Base-by-base conservation (phyloP, 2,113 vertebrate species). In the Caretta caretta region DNA sequence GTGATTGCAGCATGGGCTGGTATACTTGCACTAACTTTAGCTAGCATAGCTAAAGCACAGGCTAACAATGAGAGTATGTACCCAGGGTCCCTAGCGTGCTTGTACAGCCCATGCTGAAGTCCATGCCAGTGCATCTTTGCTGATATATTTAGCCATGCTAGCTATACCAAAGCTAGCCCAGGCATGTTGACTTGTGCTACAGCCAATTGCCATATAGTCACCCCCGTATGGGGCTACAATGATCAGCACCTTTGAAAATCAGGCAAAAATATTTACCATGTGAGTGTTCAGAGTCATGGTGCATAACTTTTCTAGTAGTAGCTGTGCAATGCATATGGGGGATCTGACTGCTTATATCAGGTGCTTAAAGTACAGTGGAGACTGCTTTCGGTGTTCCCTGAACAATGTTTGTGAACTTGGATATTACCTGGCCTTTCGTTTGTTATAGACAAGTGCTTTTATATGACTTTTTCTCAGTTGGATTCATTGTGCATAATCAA, bases 361-460 rank as follows among this genome's bases (percentile, higher is more conserved):
- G 27, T 93, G 80, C 53, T 46, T 94, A 83, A 94, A 92, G 62
- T 86, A 86, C 35, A 79, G 53, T 35, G 48, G 13, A 53, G 80
- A 8, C 76, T 93, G 24, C 89, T 91, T 95, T 91, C 82, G 91
- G 35, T 91, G 48, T 90, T 93, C 4, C 10, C 10, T 5, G 90
- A 92, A 24, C 42, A 48, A 2, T 78, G 49, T 94, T 88, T 92
- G 80, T 93, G 46, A 86, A 75, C 20, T 88, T 94, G 80, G 59
- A 38, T 57, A 59, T 94, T 48, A 88, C 86, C 86, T 87, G 56
- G 42, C 90, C 13, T 89, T 96, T 80, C 78, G 56, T 78, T 84
- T 95, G 80, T 89, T 88, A 84, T 31, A 87, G 93, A 93, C 57
- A 88, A 90, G 42, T 35, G 62, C 22, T 92, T 94, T 89, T 88